These are phyloP conservation scores for Ichneumoninae sp. DNA, from an alignment of 2,888 invertebrate genomes.

Conservation along the genomic window DNA sequence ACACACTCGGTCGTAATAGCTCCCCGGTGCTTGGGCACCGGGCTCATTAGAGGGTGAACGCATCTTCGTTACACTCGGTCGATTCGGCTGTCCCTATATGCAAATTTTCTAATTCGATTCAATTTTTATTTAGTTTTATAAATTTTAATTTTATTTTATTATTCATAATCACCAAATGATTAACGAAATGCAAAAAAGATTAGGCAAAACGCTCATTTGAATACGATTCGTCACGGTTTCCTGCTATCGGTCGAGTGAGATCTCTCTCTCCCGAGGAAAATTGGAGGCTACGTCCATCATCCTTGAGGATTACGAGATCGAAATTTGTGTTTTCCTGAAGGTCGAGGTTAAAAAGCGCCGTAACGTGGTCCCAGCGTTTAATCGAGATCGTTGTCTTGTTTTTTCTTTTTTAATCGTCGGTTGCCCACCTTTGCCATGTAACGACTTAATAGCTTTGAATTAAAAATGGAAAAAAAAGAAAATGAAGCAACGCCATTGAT, in stretches of 20 bases:
- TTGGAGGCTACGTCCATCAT: constrained; percentile 55
- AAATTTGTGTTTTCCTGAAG: constrained; percentile 51
- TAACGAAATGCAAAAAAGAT: constrained; percentile 11
- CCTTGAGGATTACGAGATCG: constrained; percentile 52
- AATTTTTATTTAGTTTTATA: neutral
- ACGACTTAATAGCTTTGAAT: constrained; percentile 26
- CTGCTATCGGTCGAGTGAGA: constrained; percentile 42
- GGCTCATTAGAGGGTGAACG: constrained; percentile 68
- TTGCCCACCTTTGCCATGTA: constrained; percentile 27
- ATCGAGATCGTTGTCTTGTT: constrained; percentile 18
- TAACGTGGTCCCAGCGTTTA: constrained; percentile 25
- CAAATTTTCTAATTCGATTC: constrained; percentile 45
- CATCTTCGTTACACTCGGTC: constrained; percentile 66
- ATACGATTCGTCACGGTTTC: constrained; percentile 32
- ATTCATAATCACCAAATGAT: neutral
- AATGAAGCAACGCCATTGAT: constrained; percentile 4
- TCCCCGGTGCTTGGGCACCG: constrained; percentile 65
- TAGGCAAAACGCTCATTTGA: constrained; percentile 15
- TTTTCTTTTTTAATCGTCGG: constrained; percentile 30
- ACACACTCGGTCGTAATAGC: constrained; percentile 65
- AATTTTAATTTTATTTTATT: neutral
- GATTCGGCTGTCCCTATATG: constrained; percentile 65
- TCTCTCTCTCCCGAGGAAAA: constrained; percentile 36
- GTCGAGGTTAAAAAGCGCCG: constrained; percentile 17
- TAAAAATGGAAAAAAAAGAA: neutral